Percentiles rank a stretch among this genome's conserved stretches.
Evolutionary conservation across 2,888 invertebrate genomes (phyloP).

Genomic region (Leucophenga montana): DNA sequence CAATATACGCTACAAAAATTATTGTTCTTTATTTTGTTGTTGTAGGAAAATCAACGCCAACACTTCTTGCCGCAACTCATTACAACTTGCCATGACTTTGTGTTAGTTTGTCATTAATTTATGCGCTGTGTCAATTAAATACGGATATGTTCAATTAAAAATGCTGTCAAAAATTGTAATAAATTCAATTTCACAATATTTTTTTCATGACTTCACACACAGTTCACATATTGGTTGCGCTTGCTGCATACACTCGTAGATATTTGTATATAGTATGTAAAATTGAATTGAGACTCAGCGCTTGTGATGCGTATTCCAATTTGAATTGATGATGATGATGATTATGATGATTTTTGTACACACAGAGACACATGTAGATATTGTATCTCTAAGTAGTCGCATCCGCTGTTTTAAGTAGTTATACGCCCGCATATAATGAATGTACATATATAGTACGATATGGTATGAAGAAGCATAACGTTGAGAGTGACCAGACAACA

Average conservation of each 20-base stretch:
- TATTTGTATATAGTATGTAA: too few species aligned
- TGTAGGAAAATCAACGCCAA: background rate
- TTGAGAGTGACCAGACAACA: too few species aligned
- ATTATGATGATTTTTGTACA: background rate
- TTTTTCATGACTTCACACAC: background rate
- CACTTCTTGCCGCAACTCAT: background rate
- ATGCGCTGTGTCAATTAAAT: constrained; percentile 48
- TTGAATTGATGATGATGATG: constrained; percentile 24
- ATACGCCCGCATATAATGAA: constrained; percentile 14
- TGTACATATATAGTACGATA: too few species aligned
- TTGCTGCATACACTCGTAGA: too few species aligned
- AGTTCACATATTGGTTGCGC: too few species aligned
- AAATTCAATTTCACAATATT: constrained; percentile 37
- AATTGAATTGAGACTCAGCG: too few species aligned
- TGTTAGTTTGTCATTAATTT: constrained; percentile 10
- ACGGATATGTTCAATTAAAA: constrained; percentile 51
- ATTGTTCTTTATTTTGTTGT: too few species aligned
- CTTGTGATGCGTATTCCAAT: constrained; percentile 4
- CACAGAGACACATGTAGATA: too few species aligned
- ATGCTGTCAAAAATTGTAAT: constrained; percentile 47
- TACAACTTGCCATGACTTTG: background rate
- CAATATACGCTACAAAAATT: too few species aligned
- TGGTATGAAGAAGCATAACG: constrained; percentile 22
- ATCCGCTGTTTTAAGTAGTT: constrained; percentile 10
- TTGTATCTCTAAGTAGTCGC: background rate